These are phyloP conservation scores for Chroicocephalus ridibundus DNA, from an alignment of 2,113 vertebrate species.

Conservation along the genomic window DNA sequence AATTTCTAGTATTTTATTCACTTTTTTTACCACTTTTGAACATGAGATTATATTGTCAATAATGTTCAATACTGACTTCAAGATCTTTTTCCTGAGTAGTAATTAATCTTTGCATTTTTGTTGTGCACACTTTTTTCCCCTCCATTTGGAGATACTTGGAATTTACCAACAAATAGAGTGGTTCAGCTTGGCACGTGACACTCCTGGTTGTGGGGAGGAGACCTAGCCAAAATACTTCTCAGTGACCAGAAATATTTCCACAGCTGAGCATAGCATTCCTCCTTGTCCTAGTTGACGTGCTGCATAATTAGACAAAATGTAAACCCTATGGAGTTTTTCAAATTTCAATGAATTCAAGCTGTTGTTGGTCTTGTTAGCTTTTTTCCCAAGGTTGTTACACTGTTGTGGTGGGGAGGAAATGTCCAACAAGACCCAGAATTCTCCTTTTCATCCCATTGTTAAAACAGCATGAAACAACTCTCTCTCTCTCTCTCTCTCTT, in stretches of 20 bases:
- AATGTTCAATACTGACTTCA: neutral
- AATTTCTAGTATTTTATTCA: neutral
- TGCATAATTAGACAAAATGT: neutral
- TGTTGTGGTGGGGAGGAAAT: neutral
- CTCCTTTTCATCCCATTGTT: neutral
- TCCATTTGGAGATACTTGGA: neutral
- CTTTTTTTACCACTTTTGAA: neutral
- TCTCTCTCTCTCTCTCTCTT: neutral
- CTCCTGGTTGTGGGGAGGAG: neutral
- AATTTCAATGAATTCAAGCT: neutral
- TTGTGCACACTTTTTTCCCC: neutral
- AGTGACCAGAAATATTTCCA: neutral
- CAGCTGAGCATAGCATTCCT: neutral
- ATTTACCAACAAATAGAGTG: neutral
- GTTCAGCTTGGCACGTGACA: neutral
- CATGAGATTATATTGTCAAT: rapidly evolving
- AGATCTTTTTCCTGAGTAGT: neutral
- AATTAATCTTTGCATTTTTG: neutral
- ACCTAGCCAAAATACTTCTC: neutral
- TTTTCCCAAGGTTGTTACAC: neutral
- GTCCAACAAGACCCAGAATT: neutral
- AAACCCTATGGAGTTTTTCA: neutral
- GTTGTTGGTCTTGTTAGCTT: neutral
- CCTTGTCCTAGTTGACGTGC: neutral
- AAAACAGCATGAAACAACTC: neutral